Conservation (phyloP, 2,888 invertebrate genomes). For the Agelastica alni region DNA sequence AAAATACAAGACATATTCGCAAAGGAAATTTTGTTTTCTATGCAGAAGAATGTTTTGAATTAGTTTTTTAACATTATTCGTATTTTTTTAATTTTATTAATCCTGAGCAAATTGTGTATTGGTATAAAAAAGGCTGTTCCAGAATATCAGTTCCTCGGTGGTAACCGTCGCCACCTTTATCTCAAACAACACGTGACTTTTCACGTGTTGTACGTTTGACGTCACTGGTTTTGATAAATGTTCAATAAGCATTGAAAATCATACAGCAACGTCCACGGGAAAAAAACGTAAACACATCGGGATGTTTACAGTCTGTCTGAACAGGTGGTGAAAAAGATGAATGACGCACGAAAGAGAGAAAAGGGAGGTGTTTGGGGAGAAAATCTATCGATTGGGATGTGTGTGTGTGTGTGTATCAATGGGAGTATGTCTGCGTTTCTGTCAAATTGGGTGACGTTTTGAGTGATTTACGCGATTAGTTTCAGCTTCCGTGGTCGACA, state of each 20-base stretch:
- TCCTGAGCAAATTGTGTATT: too few species aligned
- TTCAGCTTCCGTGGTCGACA: conserved; percentile 3
- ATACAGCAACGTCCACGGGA: conserved; percentile 34
- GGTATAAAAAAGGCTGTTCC: too few species aligned
- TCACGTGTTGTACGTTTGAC: conserved; percentile 44
- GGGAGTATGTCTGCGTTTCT: conserved; percentile 37
- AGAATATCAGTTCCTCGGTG: conserved; percentile 50
- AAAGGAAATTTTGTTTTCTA: too few species aligned
- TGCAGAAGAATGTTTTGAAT: too few species aligned
- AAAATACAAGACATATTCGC: too few species aligned
- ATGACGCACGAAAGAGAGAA: conserved; percentile 39
- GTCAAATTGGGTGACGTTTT: conserved; percentile 32
- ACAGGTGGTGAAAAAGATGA: conserved; percentile 50
- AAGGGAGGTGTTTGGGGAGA: conserved; percentile 32
- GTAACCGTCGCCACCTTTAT: conserved; percentile 42
- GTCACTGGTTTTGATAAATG: conserved; percentile 41
- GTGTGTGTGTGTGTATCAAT: too few species aligned
- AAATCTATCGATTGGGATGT: conserved; percentile 42
- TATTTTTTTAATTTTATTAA: too few species aligned
- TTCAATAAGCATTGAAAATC: conserved; percentile 45
- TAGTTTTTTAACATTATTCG: too few species aligned
- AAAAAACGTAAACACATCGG: conserved; percentile 40
- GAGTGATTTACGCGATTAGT: conserved; percentile 31
- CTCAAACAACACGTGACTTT: conserved; percentile 45
- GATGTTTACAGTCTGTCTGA: conserved; percentile 45